Evolutionary conservation across 2,113 vertebrate species (phyloP).

Genomic region (Chionodraco myersi): DNA sequence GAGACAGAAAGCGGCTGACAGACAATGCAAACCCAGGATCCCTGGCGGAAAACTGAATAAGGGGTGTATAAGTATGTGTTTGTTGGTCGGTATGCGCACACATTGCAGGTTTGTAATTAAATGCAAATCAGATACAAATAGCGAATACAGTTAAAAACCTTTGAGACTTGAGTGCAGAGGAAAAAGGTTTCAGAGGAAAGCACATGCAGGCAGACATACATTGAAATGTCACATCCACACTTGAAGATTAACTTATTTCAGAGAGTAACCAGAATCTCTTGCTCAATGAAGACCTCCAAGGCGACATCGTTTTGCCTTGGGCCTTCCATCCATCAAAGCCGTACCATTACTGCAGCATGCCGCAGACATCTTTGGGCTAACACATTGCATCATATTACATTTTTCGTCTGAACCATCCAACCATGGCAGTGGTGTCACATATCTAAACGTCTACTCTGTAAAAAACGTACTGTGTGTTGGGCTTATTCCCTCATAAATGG

Average conservation of each 20-base stretch:
- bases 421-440: constrained; percentile 16
- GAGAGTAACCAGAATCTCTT: constrained; percentile 57
- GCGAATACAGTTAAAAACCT: constrained; percentile 46
- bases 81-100: background rate
- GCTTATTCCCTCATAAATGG: constrained; percentile 45
- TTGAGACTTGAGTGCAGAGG: constrained; percentile 17
- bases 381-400: constrained; percentile 63
- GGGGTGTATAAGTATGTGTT: constrained; percentile 27
- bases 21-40: constrained; percentile 37
- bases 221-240: constrained; percentile 70
- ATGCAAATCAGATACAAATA: constrained; percentile 56
- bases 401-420: constrained; percentile 54
- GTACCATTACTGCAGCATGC: constrained; percentile 52
- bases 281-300: constrained; percentile 63
- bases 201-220: constrained; percentile 35
- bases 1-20: constrained; percentile 29
- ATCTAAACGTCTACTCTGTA: constrained; percentile 32
- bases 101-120: constrained; percentile 52
- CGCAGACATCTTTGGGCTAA: constrained; percentile 48
- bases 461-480: background rate
- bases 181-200: constrained; percentile 35
- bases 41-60: constrained; percentile 51
- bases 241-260: constrained; percentile 66
- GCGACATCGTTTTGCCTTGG: constrained; percentile 60
- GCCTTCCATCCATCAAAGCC: constrained; percentile 73